phyloP scores from a whole-genome alignment of 2,888 invertebrate species.

The Melanophora roralis region DNA sequence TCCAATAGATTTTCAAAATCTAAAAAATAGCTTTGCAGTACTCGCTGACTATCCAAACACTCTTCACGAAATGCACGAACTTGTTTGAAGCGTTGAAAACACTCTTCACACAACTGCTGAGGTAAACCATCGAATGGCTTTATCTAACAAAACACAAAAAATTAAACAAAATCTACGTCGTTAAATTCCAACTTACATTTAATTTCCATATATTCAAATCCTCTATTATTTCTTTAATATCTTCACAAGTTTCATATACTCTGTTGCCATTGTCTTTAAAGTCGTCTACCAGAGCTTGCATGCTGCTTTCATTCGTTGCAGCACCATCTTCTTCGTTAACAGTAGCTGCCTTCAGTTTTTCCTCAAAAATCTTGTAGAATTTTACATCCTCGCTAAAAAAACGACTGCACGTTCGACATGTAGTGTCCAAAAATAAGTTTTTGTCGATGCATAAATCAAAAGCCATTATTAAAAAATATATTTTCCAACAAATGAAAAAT shows the following conservation, averaged over 20 bases:
- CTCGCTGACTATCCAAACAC: conserved; percentile 64
- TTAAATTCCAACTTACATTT: conserved; percentile 61
- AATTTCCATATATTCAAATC: conserved; percentile 67
- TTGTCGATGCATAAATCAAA: conserved; percentile 65
- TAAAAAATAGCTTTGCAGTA: conserved; percentile 63
- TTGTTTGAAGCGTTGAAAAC: conserved; percentile 64
- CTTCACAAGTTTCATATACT: conserved; percentile 56
- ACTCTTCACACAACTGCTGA: conserved; percentile 67
- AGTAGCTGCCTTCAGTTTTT: conserved; percentile 24
- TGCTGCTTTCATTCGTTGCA: neutral
- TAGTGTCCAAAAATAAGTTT: conserved; percentile 66
- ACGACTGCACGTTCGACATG: conserved; percentile 67
- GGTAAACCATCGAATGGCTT: conserved; percentile 66
- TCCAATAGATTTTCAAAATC: conserved; percentile 62
- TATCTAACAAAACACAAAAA: conserved; percentile 57
- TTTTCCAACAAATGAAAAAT: conserved; percentile 10
- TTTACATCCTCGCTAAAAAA: conserved; percentile 66
- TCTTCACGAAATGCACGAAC: conserved; percentile 66
- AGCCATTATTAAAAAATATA: conserved; percentile 57
- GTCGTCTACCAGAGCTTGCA: conserved; percentile 10
- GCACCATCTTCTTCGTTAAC: conserved; percentile 24
- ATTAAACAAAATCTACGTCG: too few species aligned
- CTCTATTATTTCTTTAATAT: conserved; percentile 62
- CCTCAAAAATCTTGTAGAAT: conserved; percentile 65
- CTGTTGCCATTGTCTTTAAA: conserved; percentile 29